Percentiles rank a stretch among this genome's conserved stretches.
Conservation (phyloP, 2,797 vertebrate genomes). For the Squalus acanthias region DNA sequence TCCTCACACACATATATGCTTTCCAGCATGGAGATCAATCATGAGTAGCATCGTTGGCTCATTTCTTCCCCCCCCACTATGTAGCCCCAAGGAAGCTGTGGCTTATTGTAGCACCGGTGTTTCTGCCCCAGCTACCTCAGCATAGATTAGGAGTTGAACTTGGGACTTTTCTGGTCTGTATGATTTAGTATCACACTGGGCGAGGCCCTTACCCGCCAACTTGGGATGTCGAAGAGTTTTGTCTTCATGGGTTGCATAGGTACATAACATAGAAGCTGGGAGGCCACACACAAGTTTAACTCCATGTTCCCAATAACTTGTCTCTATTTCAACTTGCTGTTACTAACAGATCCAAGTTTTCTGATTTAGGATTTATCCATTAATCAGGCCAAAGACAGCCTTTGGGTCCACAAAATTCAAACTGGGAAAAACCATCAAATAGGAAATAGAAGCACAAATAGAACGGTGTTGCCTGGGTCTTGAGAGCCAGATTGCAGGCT, state of each 20-base stretch:
- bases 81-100: neutral
- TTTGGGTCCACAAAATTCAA: neutral
- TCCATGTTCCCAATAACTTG: neutral
- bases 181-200: neutral
- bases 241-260: neutral
- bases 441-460: neutral
- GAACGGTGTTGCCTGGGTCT: neutral
- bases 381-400: neutral
- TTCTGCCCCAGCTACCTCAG: neutral
- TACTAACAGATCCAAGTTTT: neutral
- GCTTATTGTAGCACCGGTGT: neutral
- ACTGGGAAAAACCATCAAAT: neutral
- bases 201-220: neutral
- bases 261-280: neutral
- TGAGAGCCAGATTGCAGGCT: neutral
- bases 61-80: neutral
- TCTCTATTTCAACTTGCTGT: neutral
- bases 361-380: neutral
- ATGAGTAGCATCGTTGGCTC: neutral
- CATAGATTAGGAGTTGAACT: neutral
- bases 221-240: neutral
- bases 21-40: neutral
- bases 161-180: neutral
- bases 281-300: neutral
- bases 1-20: neutral